Base-by-base conservation (phyloP, 1,140 invertebrate species). In the honey bee (Apis mellifera) region DNA sequence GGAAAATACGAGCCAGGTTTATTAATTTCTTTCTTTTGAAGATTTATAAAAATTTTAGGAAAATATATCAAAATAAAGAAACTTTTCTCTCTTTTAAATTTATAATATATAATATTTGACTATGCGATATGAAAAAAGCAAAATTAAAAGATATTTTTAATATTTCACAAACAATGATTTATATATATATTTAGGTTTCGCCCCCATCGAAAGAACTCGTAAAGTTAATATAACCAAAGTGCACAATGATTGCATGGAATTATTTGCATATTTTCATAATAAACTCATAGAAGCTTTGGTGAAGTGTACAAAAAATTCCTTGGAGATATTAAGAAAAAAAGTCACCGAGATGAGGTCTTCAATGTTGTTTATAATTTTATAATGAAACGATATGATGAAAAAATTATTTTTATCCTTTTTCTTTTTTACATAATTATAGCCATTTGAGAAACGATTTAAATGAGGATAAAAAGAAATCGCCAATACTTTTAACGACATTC, bases 231-330 rank as follows among this genome's bases (percentile, higher is more conserved):
- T 96, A 32, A 87, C 89, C 80, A 94, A 94, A 71, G 94, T 96
- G 15, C 95, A 96, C n/a, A 95, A 95, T 60, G 96, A 97, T 90
- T 97, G 96, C 84, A 96, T 97, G 91, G 96, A 97, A 90, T 90
- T 97, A 26, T 97, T 97, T 91, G 95, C 95, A 15, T 96, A 96
- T 90, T 97, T 97, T 88, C 96, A 96, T 89, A 95, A 95, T 54
- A 97, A 96, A 93, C 95, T 96, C 32, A 93, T 96, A 62, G 96
- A 96, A 82, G 92, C 96, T 21, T 92, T 97, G 26, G 96, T 96
- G 9, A 96, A 96, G 88, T 95, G 95, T 78, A 96, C 96, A 0
- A 96, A 95, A 89, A 92, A 94, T 48, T 96, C 96, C n/a, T 92
- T 97, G 64, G 96, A 97, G 84, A 89, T 95, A 83, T 90, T 97